Evolutionary conservation across 2,888 invertebrate species (phyloP).

Genomic region (Venusia cambrica): DNA sequence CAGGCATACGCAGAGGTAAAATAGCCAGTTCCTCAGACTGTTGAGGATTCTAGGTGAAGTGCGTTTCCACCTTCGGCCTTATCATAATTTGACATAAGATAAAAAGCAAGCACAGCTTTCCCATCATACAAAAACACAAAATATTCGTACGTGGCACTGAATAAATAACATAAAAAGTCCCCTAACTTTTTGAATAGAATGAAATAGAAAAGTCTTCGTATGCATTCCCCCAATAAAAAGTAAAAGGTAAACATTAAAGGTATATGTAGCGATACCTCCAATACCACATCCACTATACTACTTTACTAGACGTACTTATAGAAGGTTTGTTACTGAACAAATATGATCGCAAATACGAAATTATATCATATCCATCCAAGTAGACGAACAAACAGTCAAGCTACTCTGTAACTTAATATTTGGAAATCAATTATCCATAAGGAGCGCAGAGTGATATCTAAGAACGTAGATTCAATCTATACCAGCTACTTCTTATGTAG

Average conservation of each 20-base stretch:
- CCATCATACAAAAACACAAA: too few species aligned
- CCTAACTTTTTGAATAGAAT: constrained; percentile 61
- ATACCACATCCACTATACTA: constrained; percentile 1
- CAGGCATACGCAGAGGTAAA: too few species aligned
- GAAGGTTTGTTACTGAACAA: constrained; percentile 32
- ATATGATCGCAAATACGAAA: constrained; percentile 41
- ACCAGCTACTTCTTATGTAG: too few species aligned
- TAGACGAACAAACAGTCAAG: constrained; percentile 46
- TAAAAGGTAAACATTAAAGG: too few species aligned
- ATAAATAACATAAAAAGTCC: constrained; percentile 56
- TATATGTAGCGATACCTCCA: too few species aligned
- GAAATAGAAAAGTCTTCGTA: constrained; percentile 61
- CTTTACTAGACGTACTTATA: constrained; percentile 2
- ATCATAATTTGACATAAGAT: too few species aligned
- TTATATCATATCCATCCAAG: constrained; percentile 51
- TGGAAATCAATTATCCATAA: constrained; percentile 70
- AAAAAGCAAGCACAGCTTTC: too few species aligned
- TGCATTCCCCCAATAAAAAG: constrained; percentile 67
- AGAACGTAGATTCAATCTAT: too few species aligned
- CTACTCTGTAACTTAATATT: constrained; percentile 67
- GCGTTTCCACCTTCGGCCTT: too few species aligned
- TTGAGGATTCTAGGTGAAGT: too few species aligned
- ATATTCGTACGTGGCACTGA: too few species aligned
- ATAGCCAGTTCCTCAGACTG: too few species aligned
- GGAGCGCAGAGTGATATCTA: constrained; percentile 51